A percentile compares a stretch with the other conserved stretches of the same genome.
Evolutionary conservation across 2,113 vertebrate genomes (phyloP).

Genomic region (Nibea albiflora): DNA sequence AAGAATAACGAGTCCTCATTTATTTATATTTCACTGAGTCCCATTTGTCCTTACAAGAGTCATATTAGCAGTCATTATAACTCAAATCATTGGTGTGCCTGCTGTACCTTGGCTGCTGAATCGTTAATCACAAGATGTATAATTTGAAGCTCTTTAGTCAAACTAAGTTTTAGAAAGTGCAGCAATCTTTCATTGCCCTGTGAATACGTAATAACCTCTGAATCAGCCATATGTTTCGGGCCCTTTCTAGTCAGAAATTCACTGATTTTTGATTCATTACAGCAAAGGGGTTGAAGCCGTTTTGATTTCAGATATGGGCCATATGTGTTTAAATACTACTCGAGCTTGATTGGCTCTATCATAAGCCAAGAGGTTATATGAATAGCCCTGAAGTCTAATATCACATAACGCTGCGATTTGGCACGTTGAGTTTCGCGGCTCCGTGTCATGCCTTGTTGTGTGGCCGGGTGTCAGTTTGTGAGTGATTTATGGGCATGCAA

Average conservation of each 20-base stretch:
- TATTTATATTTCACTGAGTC: constrained; percentile 56
- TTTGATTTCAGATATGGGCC: constrained; percentile 43
- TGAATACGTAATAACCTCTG: constrained; percentile 34
- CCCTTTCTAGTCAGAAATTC: constrained; percentile 19
- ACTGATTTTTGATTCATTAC: constrained; percentile 23
- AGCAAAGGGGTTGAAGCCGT: constrained; percentile 1
- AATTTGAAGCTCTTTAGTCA: constrained; percentile 51
- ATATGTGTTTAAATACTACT: constrained; percentile 42
- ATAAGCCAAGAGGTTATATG: constrained; percentile 36
- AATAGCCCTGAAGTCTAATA: constrained; percentile 46
- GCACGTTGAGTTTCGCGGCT: constrained; percentile 49
- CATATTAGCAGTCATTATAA: constrained; percentile 58
- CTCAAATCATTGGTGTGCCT: constrained; percentile 53
- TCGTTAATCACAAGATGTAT: constrained; percentile 62
- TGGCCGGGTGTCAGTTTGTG: constrained; percentile 63
- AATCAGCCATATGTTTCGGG: constrained; percentile 45
- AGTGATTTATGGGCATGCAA: constrained; percentile 84
- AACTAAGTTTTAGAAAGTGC: constrained; percentile 33
- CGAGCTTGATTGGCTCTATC: constrained; percentile 43
- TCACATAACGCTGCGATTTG: constrained; percentile 55
- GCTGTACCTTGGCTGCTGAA: constrained; percentile 59
- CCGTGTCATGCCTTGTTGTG: constrained; percentile 56
- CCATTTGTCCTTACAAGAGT: constrained; percentile 59
- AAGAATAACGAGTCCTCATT: constrained; percentile 44
- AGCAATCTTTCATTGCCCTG: constrained; percentile 25